A percentile compares a stretch with the other conserved stretches of the same genome.
Conservation (phyloP, 2,888 invertebrate genomes). For the Drosophila anceps region DNA sequence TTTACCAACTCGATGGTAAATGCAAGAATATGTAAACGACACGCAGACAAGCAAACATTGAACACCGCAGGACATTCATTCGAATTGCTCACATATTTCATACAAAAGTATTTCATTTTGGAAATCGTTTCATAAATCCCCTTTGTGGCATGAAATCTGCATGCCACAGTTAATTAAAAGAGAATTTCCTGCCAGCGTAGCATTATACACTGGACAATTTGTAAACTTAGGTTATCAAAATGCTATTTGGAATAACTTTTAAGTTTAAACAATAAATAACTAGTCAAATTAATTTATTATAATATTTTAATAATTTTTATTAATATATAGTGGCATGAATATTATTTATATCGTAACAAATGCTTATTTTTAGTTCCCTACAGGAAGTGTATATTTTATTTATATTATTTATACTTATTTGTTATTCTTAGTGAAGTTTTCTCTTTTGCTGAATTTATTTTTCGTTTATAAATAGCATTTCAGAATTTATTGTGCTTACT, state of each 20-base stretch:
- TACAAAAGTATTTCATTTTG: slow-evolving; percentile 40
- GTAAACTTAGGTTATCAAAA: neutral
- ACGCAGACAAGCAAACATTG: slow-evolving; percentile 12
- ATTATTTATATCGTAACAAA: neutral
- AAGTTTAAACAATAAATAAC: neutral
- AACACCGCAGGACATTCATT: slow-evolving; percentile 49
- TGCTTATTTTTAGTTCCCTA: slow-evolving; percentile 39
- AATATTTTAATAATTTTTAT: neutral
- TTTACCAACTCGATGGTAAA: slow-evolving; percentile 15
- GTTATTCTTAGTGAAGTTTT: slow-evolving; percentile 18
- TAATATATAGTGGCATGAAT: neutral
- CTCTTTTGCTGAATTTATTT: slow-evolving; percentile 33
- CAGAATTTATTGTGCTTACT: slow-evolving; percentile 49
- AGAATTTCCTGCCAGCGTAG: slow-evolving; percentile 19
- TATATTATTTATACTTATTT: neutral
- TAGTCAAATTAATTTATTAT: neutral
- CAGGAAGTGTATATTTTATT: slow-evolving; percentile 14
- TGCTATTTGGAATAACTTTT: neutral
- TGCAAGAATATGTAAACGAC: slow-evolving; percentile 13
- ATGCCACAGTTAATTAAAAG: slow-evolving; percentile 46
- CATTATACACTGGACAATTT: neutral
- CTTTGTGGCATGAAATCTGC: slow-evolving; percentile 21
- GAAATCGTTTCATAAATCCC: slow-evolving; percentile 30
- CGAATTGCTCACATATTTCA: slow-evolving; percentile 18
- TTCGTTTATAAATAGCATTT: slow-evolving; percentile 39